Evolutionary conservation across 2,797 vertebrate genomes (phyloP).

Genomic region (Holocentrus rufus): DNA sequence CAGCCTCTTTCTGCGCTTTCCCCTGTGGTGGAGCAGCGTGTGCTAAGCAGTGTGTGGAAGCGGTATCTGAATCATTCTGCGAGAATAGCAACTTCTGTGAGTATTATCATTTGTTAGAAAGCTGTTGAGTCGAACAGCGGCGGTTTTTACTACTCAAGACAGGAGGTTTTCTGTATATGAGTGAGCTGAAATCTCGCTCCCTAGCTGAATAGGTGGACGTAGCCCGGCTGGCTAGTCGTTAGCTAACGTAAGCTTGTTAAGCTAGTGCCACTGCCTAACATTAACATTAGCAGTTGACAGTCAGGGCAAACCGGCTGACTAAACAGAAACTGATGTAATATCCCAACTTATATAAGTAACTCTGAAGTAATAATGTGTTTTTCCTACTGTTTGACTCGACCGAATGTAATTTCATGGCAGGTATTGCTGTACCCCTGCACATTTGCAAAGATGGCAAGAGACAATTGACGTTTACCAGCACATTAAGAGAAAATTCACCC

Average conservation of each 20-base stretch:
- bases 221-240: conserved; percentile 49
- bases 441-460: not conserved
- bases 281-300: not conserved
- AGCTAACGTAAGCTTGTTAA: conserved; percentile 54
- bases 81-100: conserved; percentile 68
- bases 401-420: not conserved
- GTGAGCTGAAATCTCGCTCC: not conserved
- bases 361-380: not conserved
- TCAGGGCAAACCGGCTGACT: not conserved
- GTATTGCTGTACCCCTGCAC: not conserved
- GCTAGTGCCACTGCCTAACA: conserved; percentile 33
- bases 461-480: not conserved
- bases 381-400: not conserved
- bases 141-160: not conserved
- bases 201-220: not conserved
- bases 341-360: not conserved
- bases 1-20: not conserved
- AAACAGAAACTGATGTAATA: not conserved
- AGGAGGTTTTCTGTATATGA: too few relatives aligned
- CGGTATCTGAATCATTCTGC: conserved; percentile 39
- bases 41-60: conserved; percentile 53
- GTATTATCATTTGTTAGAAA: conserved; percentile 29
- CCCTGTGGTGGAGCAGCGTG: conserved; percentile 68
- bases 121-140: not conserved
- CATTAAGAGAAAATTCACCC: not conserved